Conservation (phyloP, 2,888 invertebrate species). For the Eurytoma californica region DNA sequence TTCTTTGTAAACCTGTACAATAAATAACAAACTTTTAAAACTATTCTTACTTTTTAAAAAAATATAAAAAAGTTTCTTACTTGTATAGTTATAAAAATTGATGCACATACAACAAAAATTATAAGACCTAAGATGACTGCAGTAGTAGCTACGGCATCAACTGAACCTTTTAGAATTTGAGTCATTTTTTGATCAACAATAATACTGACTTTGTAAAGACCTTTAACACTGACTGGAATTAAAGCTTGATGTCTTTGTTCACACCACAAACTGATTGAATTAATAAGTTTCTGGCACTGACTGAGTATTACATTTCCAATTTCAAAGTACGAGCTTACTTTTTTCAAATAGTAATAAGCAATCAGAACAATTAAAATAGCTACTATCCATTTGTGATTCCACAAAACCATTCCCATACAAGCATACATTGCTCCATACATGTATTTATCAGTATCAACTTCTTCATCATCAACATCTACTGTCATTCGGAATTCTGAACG, state of each 20-base stretch:
- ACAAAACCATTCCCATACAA: constrained; percentile 88
- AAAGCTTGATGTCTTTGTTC: constrained; percentile 81
- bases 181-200: constrained; percentile 81
- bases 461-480: constrained; percentile 66
- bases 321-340: constrained; percentile 74
- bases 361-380: constrained; percentile 87
- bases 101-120: constrained; percentile 85
- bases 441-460: constrained; percentile 76
- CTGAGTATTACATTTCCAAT: constrained; percentile 73
- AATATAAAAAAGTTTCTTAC: constrained; percentile 74
- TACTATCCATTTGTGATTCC: constrained; percentile 90
- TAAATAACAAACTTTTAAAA: constrained; percentile 64
- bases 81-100: constrained; percentile 89
- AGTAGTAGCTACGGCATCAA: constrained; percentile 91
- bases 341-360: constrained; percentile 81
- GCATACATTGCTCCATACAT: constrained; percentile 88
- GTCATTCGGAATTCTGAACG: constrained; percentile 67
- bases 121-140: constrained; percentile 91
- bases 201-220: constrained; percentile 83
- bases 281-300: constrained; percentile 72
- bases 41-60: too few relatives aligned
- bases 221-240: constrained; percentile 86
- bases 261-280: constrained; percentile 79
- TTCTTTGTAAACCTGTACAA: constrained; percentile 90
- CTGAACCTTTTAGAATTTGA: constrained; percentile 82